Evolutionary conservation across 1,140 invertebrate genomes (phyloP).

Genomic region (Hyposmocoma kahamanoa): DNA sequence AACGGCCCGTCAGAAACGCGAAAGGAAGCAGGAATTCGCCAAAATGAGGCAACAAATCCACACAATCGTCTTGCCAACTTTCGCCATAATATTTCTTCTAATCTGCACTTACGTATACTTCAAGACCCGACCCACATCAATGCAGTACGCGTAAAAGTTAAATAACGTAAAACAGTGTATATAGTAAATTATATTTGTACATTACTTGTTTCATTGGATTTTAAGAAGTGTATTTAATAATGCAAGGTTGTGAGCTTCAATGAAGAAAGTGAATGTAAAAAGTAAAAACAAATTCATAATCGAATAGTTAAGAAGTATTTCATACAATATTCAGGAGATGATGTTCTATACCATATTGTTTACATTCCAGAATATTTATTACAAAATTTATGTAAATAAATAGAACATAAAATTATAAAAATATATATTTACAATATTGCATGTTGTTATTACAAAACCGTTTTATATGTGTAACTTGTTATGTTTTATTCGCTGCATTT

Average conservation of each 20-base stretch:
- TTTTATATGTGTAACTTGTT: too few relatives aligned
- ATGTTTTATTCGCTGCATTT: too few relatives aligned
- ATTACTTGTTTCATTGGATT: neutral
- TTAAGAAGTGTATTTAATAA: neutral
- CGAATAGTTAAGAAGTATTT: too few relatives aligned
- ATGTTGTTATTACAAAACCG: too few relatives aligned
- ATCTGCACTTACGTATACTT: conserved; percentile 85
- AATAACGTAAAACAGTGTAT: conserved; percentile 11
- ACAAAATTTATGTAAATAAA: too few relatives aligned
- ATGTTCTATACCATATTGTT: too few relatives aligned
- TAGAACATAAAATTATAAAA: too few relatives aligned
- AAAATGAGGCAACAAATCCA: conserved; percentile 84
- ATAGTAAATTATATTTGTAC: conserved; percentile 7
- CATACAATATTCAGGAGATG: too few relatives aligned
- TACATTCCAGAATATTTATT: too few relatives aligned
- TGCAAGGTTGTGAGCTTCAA: neutral
- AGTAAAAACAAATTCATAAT: too few relatives aligned
- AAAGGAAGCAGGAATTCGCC: conserved; percentile 86
- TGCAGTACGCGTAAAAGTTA: conserved; percentile 53
- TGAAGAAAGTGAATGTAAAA: too few relatives aligned
- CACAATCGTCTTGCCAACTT: conserved; percentile 83
- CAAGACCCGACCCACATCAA: conserved; percentile 79
- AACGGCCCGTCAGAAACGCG: conserved; percentile 87
- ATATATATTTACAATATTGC: too few relatives aligned
- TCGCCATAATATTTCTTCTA: conserved; percentile 80